Evolutionary conservation across 2,113 vertebrate genomes (phyloP), one percentile per base, ranked within the genome.

Genomic region (Oncorhynchus nerka): DNA sequence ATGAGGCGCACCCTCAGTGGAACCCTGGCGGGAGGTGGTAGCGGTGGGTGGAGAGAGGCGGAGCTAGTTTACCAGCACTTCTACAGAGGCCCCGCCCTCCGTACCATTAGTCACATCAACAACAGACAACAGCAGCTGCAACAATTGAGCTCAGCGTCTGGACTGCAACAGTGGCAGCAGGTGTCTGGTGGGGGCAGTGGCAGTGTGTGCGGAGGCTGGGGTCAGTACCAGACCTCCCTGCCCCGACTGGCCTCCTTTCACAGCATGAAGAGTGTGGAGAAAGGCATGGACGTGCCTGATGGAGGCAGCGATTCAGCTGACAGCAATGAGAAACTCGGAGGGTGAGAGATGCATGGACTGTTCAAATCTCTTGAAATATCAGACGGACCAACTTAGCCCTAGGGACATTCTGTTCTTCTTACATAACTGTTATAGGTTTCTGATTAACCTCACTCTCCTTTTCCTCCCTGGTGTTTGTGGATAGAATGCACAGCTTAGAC

Each of bases 21-120:
- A 3, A 92, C 88, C 0, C 74, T 94, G 74, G 85, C 77, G 11
- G 88, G 83, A n/a, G 89, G 86, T 79, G 79, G 48, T 81, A 79
- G 39, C 80, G 0, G 5, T 2, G 57, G 66, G 86, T 94, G 94
- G 94, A 89, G 93, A 45, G 95, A 95, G 0, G 86, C 93, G 0
- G 13, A 90, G 0, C 89, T 94, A 69, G 92, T 84, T 0, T 79
- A 87, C 0, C 95, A 94, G 28, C 92, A 93, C 88, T 92, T 94
- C 75, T 94, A 94, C 75, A 97, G 88, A 85, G 97, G 97, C 0
- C 97, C 97, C 0, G 96, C 97, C 75, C 95, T 97, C 90, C 93
- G 97, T 77, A 98, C 96, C 5, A 94, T 99, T 24, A 97, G 94
- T 89, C 93, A 97, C 1, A 97, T 98, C 70, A 81, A 89, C 87